Evolutionary conservation across 37 sponge, comb jelly and placozoan species (phyloP), one percentile per base, ranked within the genome.

Genomic region (Eunapius fragilis): DNA sequence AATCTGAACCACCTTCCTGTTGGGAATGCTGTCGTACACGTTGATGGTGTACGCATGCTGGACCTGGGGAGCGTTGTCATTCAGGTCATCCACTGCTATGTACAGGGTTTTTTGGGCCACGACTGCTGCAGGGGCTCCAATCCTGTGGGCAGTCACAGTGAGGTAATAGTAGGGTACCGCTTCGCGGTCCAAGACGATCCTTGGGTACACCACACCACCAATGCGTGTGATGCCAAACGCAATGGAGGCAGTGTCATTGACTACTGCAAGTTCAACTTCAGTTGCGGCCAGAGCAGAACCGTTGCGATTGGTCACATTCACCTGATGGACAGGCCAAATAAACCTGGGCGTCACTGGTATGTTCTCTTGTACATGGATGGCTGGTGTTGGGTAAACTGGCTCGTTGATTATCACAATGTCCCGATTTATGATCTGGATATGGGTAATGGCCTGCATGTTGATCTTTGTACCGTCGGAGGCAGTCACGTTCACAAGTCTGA

Each of bases 11-110:
- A 96, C 93, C 30, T 24, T 35, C 2, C 31, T 49, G 72, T 68
- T 69, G 9, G 37, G 67, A 32, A 34, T 23, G 25, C 85, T 80
- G 41, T 89, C 96, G 31, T 85, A 71, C 11, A 88, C 91, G 38
- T 78, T 81, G 35, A 85, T 87, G 71, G 69, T 90, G 76, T 77
- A 92, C 1, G 82, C 80, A 0, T 84, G 69, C 2, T 72, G 80
- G n/a, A 90, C 77, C 6, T 81, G 45, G n/a, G 96, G 96, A 25
- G 68, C 80, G 32, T 96, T 93, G 76, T 96, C 96, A 86, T 96
- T 96, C 37, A 96, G 91, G 82, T 96, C 96, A 35, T 85, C 35
- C 31, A 96, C 89, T 0, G 49, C 79, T 1, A 58, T 11, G 17
- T 58, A 58, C 58, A 58, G 17, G 58, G 58, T 58, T 58, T 58